Evolutionary conservation across 2,113 vertebrate species (phyloP).

Genomic region (Aegotheles bennettii): DNA sequence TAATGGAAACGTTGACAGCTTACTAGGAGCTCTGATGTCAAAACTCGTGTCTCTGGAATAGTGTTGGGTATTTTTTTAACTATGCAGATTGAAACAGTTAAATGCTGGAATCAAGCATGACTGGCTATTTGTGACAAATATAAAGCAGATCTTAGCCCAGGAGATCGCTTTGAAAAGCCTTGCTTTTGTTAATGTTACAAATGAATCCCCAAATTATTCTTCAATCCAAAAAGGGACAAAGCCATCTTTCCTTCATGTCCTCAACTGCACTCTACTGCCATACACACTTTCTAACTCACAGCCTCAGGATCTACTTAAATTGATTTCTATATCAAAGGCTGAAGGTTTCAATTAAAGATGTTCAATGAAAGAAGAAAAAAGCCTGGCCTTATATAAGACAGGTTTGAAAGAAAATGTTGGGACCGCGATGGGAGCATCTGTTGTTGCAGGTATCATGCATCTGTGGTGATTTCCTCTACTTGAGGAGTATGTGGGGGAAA

Average conservation of each 20-base stretch:
- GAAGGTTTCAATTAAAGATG: not conserved
- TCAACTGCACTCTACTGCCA: not conserved
- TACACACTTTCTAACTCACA: not conserved
- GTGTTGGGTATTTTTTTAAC: not conserved
- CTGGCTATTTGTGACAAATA: not conserved
- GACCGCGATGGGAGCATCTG: not conserved
- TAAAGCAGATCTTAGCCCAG: not conserved
- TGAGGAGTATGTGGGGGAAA: not conserved
- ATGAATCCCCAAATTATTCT: not conserved
- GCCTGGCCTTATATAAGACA: not conserved
- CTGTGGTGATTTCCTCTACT: not conserved
- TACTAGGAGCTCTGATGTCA: not conserved
- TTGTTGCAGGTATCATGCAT: not conserved
- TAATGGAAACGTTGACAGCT: not conserved
- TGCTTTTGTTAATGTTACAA: not conserved
- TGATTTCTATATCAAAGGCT: not conserved
- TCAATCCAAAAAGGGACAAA: not conserved
- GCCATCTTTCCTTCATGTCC: not conserved
- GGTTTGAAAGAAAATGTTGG: not conserved
- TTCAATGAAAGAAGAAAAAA: not conserved
- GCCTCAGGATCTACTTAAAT: not conserved
- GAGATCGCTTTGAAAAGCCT: not conserved
- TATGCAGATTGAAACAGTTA: not conserved
- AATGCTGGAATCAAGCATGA: not conserved
- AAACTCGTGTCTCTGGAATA: not conserved